These are phyloP conservation scores for Tetramorium simillimum DNA, from an alignment of 1,140 invertebrate species.

Conservation along the genomic window DNA sequence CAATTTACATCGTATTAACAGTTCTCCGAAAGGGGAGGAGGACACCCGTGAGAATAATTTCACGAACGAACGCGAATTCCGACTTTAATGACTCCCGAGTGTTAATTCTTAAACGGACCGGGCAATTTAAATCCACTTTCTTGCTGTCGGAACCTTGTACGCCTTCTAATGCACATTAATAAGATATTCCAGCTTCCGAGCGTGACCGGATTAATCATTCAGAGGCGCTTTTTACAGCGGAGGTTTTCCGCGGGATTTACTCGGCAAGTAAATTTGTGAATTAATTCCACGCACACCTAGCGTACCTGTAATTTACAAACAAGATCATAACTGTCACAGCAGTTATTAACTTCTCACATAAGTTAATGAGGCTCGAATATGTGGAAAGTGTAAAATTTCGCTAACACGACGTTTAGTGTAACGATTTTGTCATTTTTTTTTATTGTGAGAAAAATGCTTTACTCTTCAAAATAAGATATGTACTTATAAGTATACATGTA, in stretches of 20 bases:
- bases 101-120: conserved; percentile 39
- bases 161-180: conserved; percentile 36
- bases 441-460: not conserved
- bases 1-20: conserved; percentile 17
- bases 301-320: conserved; percentile 21
- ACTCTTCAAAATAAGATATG: not conserved
- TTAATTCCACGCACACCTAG: conserved; percentile 27
- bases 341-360: conserved; percentile 14
- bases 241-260: conserved; percentile 20
- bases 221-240: conserved; percentile 30
- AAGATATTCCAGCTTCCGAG: conserved; percentile 26
- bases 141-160: not conserved
- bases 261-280: conserved; percentile 25
- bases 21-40: too few species aligned
- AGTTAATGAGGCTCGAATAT: not conserved
- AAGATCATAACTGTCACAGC: conserved; percentile 3
- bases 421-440: not conserved
- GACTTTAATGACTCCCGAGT: conserved; percentile 6
- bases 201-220: conserved; percentile 48
- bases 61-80: not conserved
- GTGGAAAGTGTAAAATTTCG: not conserved
- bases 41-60: conserved; percentile 28
- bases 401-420: not conserved
- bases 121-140: conserved; percentile 29
- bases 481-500: too few species aligned